Percentiles rank a stretch among this genome's conserved stretches.
phyloP scores from a whole-genome alignment of 2,797 vertebrate species.

The Peromyscus aztecus region DNA sequence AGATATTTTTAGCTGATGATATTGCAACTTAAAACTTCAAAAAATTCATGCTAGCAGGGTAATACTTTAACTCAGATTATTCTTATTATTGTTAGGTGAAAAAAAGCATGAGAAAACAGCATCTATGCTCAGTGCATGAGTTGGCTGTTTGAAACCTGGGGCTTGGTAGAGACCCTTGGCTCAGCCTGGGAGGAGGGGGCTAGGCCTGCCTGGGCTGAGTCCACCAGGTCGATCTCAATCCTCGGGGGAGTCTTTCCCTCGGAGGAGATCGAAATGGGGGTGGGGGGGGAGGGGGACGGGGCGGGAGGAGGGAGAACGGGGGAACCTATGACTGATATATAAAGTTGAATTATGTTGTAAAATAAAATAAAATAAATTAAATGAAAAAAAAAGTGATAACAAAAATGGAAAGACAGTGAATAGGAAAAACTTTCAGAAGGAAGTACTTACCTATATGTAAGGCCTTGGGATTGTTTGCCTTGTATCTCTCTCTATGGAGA shows the following conservation, averaged over 20 bases:
- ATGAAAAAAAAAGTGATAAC: conserved; percentile 27
- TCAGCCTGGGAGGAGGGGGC: no score
- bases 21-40: neutral
- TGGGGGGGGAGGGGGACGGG: no score
- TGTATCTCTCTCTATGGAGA: neutral
- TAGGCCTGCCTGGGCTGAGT: no score
- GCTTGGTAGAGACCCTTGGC: no score
- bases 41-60: neutral
- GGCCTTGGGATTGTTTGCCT: neutral
- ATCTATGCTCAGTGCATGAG: neutral
- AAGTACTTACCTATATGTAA: neutral
- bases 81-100: neutral
- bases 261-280: no score
- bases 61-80: neutral
- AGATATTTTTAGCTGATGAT: neutral
- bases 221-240: no score
- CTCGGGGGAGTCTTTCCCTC: no score
- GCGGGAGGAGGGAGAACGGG: no score
- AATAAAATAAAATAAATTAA: no score
- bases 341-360: no score
- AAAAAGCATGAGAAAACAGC: conserved; percentile 20
- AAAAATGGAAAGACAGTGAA: neutral
- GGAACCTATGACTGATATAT: no score
- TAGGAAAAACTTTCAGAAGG: neutral
- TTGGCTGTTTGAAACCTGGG: no score